These are phyloP conservation scores for Hyles vespertilio DNA, from an alignment of 1,140 invertebrate genomes.

Conservation along the genomic window DNA sequence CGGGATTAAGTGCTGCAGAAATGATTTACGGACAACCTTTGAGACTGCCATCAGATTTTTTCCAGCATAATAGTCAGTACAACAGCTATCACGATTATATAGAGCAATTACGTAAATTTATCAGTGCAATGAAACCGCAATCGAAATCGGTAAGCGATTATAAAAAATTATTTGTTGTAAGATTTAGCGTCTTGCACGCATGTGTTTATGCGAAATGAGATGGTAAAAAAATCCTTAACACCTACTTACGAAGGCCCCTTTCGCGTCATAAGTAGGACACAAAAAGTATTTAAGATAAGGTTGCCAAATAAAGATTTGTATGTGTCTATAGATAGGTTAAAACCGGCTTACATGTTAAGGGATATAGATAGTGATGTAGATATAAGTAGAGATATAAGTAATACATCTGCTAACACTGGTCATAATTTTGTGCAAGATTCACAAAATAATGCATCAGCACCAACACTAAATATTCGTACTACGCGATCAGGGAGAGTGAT, in stretches of 20 bases:
- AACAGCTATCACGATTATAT: slow-evolving; percentile 9
- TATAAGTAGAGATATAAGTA: no score
- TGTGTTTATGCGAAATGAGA: slow-evolving; percentile 18
- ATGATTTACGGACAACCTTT: slow-evolving; percentile 17
- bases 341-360: slow-evolving; percentile 6
- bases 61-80: slow-evolving; percentile 3
- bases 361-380: neutral
- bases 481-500: no score
- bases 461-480: no score
- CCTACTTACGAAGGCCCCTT: slow-evolving; percentile 18
- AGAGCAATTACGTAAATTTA: slow-evolving; percentile 9
- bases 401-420: no score
- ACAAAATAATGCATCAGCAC: no score
- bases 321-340: slow-evolving; percentile 11
- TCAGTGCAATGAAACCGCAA: slow-evolving; percentile 8
- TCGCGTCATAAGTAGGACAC: slow-evolving; percentile 5
- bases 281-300: slow-evolving; percentile 12
- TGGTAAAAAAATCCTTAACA: slow-evolving; percentile 9
- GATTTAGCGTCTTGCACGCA: slow-evolving; percentile 11
- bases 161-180: slow-evolving; percentile 15
- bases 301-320: neutral
- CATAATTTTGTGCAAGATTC: no score
- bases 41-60: slow-evolving; percentile 22
- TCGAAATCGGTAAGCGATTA: slow-evolving; percentile 2
- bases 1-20: slow-evolving; percentile 14